Evolutionary conservation across 2,113 vertebrate genomes (phyloP), one percentile per base, ranked within the genome.

Genomic region (Shinisaurus crocodilurus): DNA sequence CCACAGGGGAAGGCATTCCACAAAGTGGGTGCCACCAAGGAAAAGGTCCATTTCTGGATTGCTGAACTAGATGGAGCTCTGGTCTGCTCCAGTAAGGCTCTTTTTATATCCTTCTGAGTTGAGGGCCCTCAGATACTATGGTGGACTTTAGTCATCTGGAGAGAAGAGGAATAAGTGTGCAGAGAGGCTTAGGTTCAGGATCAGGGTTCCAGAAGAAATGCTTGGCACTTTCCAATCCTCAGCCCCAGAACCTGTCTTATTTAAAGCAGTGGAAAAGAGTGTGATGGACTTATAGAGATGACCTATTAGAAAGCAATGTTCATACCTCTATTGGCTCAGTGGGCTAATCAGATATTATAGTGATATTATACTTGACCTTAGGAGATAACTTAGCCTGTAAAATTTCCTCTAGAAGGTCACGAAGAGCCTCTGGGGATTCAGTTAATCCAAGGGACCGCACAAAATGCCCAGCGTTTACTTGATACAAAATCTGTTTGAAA

Each of bases 281-380:
- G 4, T 2, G 60, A 65, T 89, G 86, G 48, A 79, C 72, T 76
- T 77, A 37, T 25, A 80, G 74, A 77, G 63, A 85, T 86, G 63
- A 89, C 76, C 63, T 85, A 88, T 87, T 90, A 92, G 82, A 75
- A 79, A 88, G 57, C 88, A 89, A 87, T 69, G 25, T 84, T 80
- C 57, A 82, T 92, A 60, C n/a, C 90, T 8, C 82, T 91, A 40
- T 76, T 25, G 74, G 82, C 90, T 94, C 82, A 89, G 91, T 86
- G 83, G 72, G 63, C 16, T 94, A 94, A 95, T 94, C 90, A 92
- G 77, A 37, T 89, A 89, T 94, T 92, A 93, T 94, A 92, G 40
- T 16, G 0, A 85, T 93, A 90, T 83, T 91, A 90, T 75, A 92
- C 90, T 90, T 76, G 3, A 85, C 63, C 83, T 89, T 79, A 91